These are phyloP conservation scores for Diceros bicornis DNA, from an alignment of 2,797 vertebrate species.

Conservation along the genomic window DNA sequence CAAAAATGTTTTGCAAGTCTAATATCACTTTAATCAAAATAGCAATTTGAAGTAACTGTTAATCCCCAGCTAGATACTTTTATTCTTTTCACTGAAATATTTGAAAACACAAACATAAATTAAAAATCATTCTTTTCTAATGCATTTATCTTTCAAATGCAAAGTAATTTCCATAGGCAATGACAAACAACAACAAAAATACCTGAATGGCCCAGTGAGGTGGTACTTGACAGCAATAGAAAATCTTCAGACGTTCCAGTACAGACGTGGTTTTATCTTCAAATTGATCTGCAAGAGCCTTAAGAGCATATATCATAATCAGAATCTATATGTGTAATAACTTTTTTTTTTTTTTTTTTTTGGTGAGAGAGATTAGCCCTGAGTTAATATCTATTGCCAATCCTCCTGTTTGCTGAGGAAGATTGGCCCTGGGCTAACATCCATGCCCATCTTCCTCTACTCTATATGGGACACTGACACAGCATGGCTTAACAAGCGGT, in stretches of 20 bases:
- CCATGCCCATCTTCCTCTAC: no score
- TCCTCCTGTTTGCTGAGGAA: no score
- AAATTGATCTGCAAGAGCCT: constrained; percentile 95
- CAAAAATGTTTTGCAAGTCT: constrained; percentile 35
- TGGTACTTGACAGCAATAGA: constrained; percentile 95
- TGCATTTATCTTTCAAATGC: constrained; percentile 3
- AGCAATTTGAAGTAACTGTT: neutral
- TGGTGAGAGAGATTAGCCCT: no score
- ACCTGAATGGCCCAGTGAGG: constrained; percentile 96
- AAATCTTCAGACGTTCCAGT: constrained; percentile 96
- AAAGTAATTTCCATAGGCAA: neutral
- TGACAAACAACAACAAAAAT: constrained; percentile 64
- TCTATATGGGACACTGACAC: no score
- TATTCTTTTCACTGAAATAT: constrained; percentile 51
- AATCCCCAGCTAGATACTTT: neutral
- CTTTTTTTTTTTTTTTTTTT: neutral
- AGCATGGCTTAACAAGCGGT: no score
- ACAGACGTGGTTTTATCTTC: constrained; percentile 91
- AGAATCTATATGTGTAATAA: neutral
- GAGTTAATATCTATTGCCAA: no score
- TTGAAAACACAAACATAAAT: constrained; percentile 37
- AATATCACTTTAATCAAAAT: constrained; percentile 65
- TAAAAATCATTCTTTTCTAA: constrained; percentile 35
- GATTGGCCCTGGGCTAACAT: no score
- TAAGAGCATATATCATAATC: constrained; percentile 75